phyloP scores from a whole-genome alignment of 2,113 vertebrate species.

The Alaudala cheleensis region DNA sequence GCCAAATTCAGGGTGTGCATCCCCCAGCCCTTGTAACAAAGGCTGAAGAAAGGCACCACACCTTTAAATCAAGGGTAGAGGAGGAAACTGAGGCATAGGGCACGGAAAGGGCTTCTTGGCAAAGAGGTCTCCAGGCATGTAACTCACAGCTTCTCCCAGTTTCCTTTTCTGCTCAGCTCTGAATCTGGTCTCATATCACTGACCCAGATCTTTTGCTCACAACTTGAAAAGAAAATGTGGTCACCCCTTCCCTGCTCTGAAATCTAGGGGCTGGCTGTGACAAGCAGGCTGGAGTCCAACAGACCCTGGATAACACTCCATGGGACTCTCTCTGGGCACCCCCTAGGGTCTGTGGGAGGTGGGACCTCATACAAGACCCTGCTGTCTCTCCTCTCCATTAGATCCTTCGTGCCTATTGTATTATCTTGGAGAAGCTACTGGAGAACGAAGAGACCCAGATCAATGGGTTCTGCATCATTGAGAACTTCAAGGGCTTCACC shows the following conservation, averaged over 20 bases:
- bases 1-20: not conserved
- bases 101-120: not conserved
- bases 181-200: not conserved
- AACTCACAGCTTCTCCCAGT: not conserved
- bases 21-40: not conserved
- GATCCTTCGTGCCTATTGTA: conserved; percentile 94
- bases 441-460: conserved; percentile 98
- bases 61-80: not conserved
- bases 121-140: not conserved
- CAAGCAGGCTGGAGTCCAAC: not conserved
- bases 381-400: conserved; percentile 37
- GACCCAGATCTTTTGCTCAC: not conserved
- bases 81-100: not conserved
- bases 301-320: not conserved
- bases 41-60: not conserved
- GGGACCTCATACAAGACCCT: not conserved
- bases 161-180: not conserved
- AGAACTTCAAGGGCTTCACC: conserved; percentile 97
- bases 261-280: not conserved
- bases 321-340: not conserved
- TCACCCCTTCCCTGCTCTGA: not conserved
- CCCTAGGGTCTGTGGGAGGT: not conserved
- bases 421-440: conserved; percentile 93
- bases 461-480: conserved; percentile 95
- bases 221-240: not conserved